phyloP scores from a whole-genome alignment of 2,113 vertebrate genomes.

The Elanus axillaris region DNA sequence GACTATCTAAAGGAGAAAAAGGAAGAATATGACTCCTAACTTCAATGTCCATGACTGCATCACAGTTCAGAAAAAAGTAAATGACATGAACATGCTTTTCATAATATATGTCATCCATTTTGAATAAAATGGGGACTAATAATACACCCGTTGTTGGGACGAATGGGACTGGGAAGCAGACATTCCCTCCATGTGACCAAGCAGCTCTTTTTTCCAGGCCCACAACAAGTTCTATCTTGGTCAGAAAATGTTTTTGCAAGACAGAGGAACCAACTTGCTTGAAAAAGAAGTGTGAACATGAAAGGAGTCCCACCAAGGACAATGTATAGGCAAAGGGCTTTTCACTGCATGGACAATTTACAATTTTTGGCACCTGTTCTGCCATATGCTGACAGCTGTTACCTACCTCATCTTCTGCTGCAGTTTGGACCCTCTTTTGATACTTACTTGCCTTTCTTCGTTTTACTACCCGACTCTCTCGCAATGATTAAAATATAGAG shows the following conservation, averaged over 20 bases:
- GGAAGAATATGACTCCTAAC: background rate
- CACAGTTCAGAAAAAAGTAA: background rate
- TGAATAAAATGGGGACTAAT: background rate
- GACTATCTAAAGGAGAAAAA: background rate
- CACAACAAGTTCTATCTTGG: background rate
- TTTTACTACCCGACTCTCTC: background rate
- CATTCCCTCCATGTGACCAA: background rate
- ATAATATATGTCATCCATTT: background rate
- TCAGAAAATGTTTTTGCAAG: background rate
- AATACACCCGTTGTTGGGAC: background rate
- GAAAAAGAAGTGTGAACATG: background rate
- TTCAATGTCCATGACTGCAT: background rate
- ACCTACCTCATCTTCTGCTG: background rate
- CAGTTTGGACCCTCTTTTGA: background rate
- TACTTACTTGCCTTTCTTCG: background rate
- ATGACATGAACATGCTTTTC: background rate
- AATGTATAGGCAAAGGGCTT: background rate
- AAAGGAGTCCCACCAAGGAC: background rate
- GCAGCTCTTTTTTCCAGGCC: accelerated
- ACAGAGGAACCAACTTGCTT: background rate
- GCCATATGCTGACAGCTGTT: background rate
- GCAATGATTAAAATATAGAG: background rate
- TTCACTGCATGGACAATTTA: background rate
- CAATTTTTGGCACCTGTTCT: background rate
- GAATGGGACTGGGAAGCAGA: background rate